Base-by-base conservation (phyloP, 2,113 vertebrate species). In the Brachyistius frenatus region DNA sequence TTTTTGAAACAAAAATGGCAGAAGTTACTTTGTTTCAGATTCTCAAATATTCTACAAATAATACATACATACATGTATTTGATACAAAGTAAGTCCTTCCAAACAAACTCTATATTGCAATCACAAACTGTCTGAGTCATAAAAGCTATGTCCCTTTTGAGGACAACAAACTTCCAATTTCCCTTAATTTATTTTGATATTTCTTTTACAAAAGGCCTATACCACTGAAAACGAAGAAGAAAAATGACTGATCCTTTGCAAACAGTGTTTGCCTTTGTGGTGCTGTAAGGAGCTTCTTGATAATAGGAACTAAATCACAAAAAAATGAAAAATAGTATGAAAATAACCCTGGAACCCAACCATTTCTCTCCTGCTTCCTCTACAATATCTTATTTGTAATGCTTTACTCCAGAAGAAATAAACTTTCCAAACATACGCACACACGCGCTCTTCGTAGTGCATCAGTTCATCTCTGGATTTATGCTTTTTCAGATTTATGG, bases 401-500 rank as follows among this genome's bases (percentile, higher is more conserved):
- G 66, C 44, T 46, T 66, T 16, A 50, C 33, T 76, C 35, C 32
- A 36, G 39, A 32, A 66, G 23, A 60, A 83, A 76, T 44, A 76
- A 73, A 76, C 64, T 39, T 79, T 67, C n/a, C 76, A 60, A 11
- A 58, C 32, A 60, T 3, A 64, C 4, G 9, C 35, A 16, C 10
- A 47, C 37, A 41, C 33, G 60, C 32, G 46, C 8, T 32, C 53
- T 54, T 1, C 5, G 37, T 70, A 69, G 33, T 78, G 33, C 32
- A n/a, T 56, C 44, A 57, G 46, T 56, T 66, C 64, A 86, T 75
- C 44, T 65, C 4, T 46, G 50, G 66, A 76, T 74, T 68, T 81
- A 61, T 73, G 60, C 66, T 41, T 71, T 78, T 63, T 30, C 44
- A 58, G 68, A 80, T 84, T 84, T 80, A 84, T 82, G 76, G 68